Evolutionary conservation across 2,113 vertebrate genomes (phyloP), one percentile per base, ranked within the genome.

Genomic region (Chamaea fasciata): DNA sequence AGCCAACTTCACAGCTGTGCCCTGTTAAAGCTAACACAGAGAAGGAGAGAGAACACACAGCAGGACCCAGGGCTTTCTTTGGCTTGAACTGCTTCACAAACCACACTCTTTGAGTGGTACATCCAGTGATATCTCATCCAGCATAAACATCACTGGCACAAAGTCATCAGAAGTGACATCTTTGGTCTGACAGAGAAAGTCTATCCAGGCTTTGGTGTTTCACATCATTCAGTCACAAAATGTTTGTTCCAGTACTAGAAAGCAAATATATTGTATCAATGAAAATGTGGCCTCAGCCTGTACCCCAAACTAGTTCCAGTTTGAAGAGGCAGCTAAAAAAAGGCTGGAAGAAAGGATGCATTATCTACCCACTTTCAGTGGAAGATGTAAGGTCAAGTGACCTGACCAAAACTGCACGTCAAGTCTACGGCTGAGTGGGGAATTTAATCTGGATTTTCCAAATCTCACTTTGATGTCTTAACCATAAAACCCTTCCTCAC

Each of bases 361-460:
- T 90, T 96, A 81, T 91, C 44, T 55, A 75, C 26, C 2, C 49
- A 71, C 23, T 71, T 82, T 78, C 60, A 87, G 52, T 75, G 47
- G 73, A 91, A 94, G 83, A 94, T 41, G 73, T 89, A 92, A 87
- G 77, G 91, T 92, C 89, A 82, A 96, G 65, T 57, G 89, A 91
- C 49, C 83, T 68, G 73, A 90, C 60, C 69, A 81, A 93, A 90
- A 70, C 2, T 60, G 69, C 56, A 46, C 3, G 0, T 75, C 33
- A 56, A 82, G 26, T 89, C 83, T 87, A 7, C 1, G 10, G 20
- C 35, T 84, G 89, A 78, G 76, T 9, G 31, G 22, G 73, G 49
- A 96, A 87, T 94, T 83, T 89, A 94, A 94, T 95, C 77, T 94
- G 95, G 56, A 91, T 94, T 94, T 92, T 94, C 81, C 56, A 94